Percentiles rank a stretch among this genome's conserved stretches.
Conservation (phyloP, 2,888 invertebrate species). For the Orthosia gothica region DNA sequence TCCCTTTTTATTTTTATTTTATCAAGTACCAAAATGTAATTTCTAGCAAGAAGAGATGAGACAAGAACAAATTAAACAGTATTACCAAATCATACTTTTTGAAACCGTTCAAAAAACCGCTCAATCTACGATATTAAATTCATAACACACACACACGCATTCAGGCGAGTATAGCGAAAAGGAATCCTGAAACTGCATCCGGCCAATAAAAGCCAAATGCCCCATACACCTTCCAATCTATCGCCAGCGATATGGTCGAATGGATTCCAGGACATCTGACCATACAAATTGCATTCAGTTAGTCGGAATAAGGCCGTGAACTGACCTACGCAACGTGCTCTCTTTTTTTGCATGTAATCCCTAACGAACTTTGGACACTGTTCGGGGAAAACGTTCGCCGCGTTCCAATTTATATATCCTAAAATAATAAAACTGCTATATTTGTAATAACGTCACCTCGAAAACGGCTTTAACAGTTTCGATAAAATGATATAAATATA, state of each 20-base stretch:
- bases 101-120: neutral
- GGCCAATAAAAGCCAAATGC: conserved; percentile 36
- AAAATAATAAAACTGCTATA: too few relatives aligned
- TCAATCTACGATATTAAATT: neutral
- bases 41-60: too few relatives aligned
- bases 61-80: neutral
- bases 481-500: too few relatives aligned
- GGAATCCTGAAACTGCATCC: conserved; percentile 22
- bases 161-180: neutral
- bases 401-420: neutral
- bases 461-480: too few relatives aligned
- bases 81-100: neutral
- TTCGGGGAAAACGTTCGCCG: neutral
- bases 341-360: neutral
- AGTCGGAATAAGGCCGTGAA: conserved; percentile 12
- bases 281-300: conserved; percentile 37
- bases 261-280: conserved; percentile 26
- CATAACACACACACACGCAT: conserved; percentile 6
- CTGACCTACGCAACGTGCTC: neutral
- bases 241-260: conserved; percentile 20
- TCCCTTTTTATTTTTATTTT: too few relatives aligned
- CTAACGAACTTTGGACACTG: neutral
- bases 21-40: too few relatives aligned
- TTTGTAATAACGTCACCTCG: too few relatives aligned
- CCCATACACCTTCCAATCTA: conserved; percentile 27